Base-by-base conservation (phyloP, 2,888 invertebrate species). In the Anthrax anthrax region DNA sequence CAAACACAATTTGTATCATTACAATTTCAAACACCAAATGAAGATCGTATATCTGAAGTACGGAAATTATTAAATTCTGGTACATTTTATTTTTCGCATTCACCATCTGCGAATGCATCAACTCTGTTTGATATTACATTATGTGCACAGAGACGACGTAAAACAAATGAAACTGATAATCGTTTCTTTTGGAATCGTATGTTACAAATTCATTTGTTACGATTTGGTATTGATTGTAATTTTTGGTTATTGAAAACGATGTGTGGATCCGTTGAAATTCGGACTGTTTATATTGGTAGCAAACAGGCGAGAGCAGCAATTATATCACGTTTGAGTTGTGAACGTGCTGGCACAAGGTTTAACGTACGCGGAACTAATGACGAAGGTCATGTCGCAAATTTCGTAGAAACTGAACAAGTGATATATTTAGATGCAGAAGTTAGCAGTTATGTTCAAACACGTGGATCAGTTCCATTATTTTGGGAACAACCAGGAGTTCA, bases 401-500 rank as follows among this genome's bases (percentile, higher is more conserved):
- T 99, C 76, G 97, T 97, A 27, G 98, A 99, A 76, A 99, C 98
- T 1, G 98, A 98, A 70, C 98, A 99, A 73, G 88, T 94, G 16
- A 85, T 92, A 56, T 87, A 82, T 62, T 75, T 90, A 57, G 96
- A 97, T 63, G 86, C 91, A 58, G 84, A 89, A 60, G 80, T 92
- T 5, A 78, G 87, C 8, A 94, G 94, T 8, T 89, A 85, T 62
- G 72, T 98, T 13, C 89, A 90, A 70, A 92, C 92, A 0, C 76
- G 97, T 56, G 98, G 98, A 0, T 96, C 96, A 0, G 94, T 98
- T 1, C 97, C 98, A 1, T 71, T 98, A 18, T 98, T 98, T 70
- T 98, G 97, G 95, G 97, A 98, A 64, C 98, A 98, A 63, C 95
- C 97, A 1, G 97, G 97, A 12, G 83, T 97, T 13, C 92, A 95